These are phyloP conservation scores for Plecotus auritus DNA, from an alignment of 2,113 vertebrate species.

Conservation along the genomic window DNA sequence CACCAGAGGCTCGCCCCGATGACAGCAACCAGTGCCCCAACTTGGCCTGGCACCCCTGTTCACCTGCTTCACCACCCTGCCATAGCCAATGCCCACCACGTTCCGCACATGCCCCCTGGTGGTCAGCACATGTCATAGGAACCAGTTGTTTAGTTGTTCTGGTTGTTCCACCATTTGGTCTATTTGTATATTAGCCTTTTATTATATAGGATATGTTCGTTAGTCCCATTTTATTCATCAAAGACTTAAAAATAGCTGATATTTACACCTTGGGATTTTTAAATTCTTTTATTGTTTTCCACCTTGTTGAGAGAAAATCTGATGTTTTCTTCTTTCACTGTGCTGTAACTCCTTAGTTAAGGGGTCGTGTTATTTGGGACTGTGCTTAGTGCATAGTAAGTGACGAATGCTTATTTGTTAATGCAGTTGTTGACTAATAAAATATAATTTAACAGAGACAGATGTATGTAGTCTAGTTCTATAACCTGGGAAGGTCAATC, in stretches of 20 bases:
- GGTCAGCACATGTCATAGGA: too few species aligned
- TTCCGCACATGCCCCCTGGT: too few species aligned
- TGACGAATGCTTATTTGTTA: neutral
- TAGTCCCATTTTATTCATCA: neutral
- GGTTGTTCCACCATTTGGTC: too few species aligned
- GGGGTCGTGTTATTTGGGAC: neutral
- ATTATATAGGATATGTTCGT: neutral
- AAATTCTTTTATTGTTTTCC: neutral
- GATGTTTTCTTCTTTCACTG: neutral
- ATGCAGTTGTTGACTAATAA: neutral
- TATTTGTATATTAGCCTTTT: too few species aligned
- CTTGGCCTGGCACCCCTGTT: too few species aligned
- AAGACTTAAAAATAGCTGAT: neutral
- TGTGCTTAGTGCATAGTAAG: neutral
- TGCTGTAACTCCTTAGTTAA: neutral
- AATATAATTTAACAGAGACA: neutral
- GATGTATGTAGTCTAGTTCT: neutral
- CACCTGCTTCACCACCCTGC: too few species aligned
- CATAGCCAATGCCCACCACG: too few species aligned
- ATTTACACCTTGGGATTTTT: neutral
- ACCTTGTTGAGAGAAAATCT: neutral
- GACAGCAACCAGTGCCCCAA: too few species aligned
- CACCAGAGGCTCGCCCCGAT: too few species aligned
- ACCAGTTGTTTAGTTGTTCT: too few species aligned
- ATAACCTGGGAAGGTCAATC: neutral